Conservation (phyloP, 92 coral and sea anemone species). For the Parazoanthus atlanticus region DNA sequence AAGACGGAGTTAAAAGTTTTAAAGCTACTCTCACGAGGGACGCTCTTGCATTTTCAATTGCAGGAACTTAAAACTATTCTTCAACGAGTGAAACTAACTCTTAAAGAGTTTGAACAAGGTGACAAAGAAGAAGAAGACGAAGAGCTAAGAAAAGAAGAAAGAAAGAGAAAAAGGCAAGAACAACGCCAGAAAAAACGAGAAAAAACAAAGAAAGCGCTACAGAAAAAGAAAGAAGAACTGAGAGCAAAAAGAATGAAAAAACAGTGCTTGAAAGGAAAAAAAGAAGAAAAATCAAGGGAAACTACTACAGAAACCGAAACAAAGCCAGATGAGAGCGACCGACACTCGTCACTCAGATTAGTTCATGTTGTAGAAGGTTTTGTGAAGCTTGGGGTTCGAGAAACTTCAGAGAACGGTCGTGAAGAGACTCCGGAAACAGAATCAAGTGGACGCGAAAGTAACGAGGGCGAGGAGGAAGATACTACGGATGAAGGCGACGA, state of each 20-base stretch:
- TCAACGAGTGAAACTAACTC: conserved; percentile 55
- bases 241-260: conserved; percentile 19
- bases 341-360: not conserved
- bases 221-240: conserved; percentile 22
- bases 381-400: not conserved
- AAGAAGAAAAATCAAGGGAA: not conserved
- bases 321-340: not conserved
- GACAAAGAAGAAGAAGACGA: conserved; percentile 13
- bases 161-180: conserved; percentile 16
- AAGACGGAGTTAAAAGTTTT: too few relatives aligned
- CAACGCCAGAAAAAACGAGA: conserved; percentile 13
- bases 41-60: not conserved
- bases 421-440: not conserved
- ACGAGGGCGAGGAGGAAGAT: conserved; percentile 10
- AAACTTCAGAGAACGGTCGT: not conserved
- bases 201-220: conserved; percentile 3
- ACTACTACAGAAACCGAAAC: not conserved
- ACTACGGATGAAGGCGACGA: conserved; percentile 17
- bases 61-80: conserved; percentile 59
- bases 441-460: not conserved
- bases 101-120: conserved; percentile 46
- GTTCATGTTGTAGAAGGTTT: conserved; percentile 1
- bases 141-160: conserved; percentile 28
- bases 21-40: too few relatives aligned
- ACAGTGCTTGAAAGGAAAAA: conserved; percentile 3